These are phyloP conservation scores for Lasaia peninsularis DNA, from an alignment of 1,140 invertebrate species.

Conservation along the genomic window DNA sequence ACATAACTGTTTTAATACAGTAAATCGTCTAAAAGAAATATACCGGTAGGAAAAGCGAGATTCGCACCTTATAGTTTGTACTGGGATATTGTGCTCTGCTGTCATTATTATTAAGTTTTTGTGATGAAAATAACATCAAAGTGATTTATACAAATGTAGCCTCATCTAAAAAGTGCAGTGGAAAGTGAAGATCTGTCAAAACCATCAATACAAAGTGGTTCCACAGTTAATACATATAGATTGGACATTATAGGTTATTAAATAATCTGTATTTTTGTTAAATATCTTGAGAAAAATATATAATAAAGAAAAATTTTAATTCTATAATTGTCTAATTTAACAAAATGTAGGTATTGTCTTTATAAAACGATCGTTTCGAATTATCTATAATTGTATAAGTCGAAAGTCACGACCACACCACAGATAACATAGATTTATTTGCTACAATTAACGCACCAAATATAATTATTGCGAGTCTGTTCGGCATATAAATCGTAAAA, in stretches of 20 bases:
- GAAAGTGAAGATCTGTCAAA: neutral
- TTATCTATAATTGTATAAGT: conserved; percentile 4
- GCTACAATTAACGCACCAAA: conserved; percentile 4
- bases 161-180: neutral
- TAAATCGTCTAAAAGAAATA: conserved; percentile 65
- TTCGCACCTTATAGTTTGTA: conserved; percentile 51
- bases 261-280: too few relatives aligned
- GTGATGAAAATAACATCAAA: neutral
- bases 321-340: too few relatives aligned
- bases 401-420: conserved; percentile 2
- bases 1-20: conserved; percentile 69
- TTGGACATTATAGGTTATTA: too few relatives aligned
- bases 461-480: neutral
- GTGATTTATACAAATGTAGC: neutral
- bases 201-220: neutral
- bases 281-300: too few relatives aligned
- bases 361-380: neutral
- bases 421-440: conserved; percentile 8
- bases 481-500: conserved; percentile 2
- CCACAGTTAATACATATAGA: too few relatives aligned
- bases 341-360: neutral
- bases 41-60: conserved; percentile 27
- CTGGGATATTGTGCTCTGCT: conserved; percentile 69
- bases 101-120: conserved; percentile 37
- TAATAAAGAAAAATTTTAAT: too few relatives aligned